phyloP scores from a whole-genome alignment of 2,888 invertebrate genomes.

The Willowsia nigromaculata region DNA sequence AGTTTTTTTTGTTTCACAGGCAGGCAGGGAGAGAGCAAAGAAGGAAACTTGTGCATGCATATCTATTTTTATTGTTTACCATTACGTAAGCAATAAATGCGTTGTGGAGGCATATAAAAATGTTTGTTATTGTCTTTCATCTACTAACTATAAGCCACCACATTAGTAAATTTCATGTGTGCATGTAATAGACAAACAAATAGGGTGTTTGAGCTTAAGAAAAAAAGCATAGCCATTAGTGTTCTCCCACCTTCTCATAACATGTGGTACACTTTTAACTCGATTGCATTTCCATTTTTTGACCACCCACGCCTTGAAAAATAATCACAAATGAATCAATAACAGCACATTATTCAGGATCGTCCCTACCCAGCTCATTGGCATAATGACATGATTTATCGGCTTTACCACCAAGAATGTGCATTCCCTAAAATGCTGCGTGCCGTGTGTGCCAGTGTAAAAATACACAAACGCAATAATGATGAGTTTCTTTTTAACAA shows the following conservation, averaged over 20 bases:
- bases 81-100: conserved; percentile 55
- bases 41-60: conserved; percentile 36
- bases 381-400: conserved; percentile 72
- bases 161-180: neutral
- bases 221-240: conserved; percentile 16
- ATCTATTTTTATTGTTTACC: conserved; percentile 38
- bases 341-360: conserved; percentile 63
- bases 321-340: conserved; percentile 66
- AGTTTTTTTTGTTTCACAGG: conserved; percentile 25
- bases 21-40: conserved; percentile 9
- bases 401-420: conserved; percentile 42
- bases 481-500: conserved; percentile 7
- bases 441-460: neutral
- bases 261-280: neutral
- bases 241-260: conserved; percentile 27
- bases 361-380: conserved; percentile 64
- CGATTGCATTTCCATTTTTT: conserved; percentile 60
- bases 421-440: neutral
- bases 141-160: neutral
- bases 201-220: neutral
- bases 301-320: conserved; percentile 64
- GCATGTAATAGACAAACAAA: too few species aligned
- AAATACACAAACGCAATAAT: conserved; percentile 8
- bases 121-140: conserved; percentile 14
- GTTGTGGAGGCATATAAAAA: conserved; percentile 39